Percentiles rank a stretch among this genome's conserved stretches.
phyloP scores from a whole-genome alignment of 1,140 invertebrate genomes.

The Globodera ellingtonae region DNA sequence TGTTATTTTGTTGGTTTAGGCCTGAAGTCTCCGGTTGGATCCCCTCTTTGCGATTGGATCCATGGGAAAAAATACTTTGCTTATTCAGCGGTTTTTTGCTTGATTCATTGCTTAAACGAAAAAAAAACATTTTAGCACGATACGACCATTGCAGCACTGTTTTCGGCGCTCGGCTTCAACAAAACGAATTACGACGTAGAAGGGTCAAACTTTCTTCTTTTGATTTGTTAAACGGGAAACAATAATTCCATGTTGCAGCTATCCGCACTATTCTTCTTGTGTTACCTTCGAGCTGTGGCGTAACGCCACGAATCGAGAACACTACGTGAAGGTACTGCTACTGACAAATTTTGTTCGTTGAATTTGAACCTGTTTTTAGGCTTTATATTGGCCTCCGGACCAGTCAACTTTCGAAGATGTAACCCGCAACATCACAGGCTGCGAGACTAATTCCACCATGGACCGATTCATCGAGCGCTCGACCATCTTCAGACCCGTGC shows the following conservation, averaged over 20 bases:
- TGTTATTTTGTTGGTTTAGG: neutral
- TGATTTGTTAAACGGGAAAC: neutral
- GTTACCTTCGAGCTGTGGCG: constrained; percentile 44
- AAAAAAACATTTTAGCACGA: constrained; percentile 36
- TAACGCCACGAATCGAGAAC: constrained; percentile 18
- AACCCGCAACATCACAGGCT: constrained; percentile 31
- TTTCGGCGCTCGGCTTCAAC: constrained; percentile 42
- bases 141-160: constrained; percentile 42
- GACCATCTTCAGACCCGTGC: constrained; percentile 19
- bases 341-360: constrained; percentile 1
- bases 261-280: constrained; percentile 43
- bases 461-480: constrained; percentile 28
- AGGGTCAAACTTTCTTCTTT: neutral
- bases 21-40: constrained; percentile 16
- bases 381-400: constrained; percentile 30
- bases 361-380: constrained; percentile 23
- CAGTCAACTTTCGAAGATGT: constrained; percentile 6
- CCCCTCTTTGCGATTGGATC: constrained; percentile 38
- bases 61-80: constrained; percentile 44
- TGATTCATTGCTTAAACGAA: neutral
- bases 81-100: constrained; percentile 37
- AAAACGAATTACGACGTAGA: constrained; percentile 39
- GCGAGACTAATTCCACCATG: constrained; percentile 22
- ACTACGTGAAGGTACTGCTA: constrained; percentile 42
- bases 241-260: constrained; percentile 13